These are phyloP conservation scores for Halotydeus destructor DNA, from an alignment of 1,140 invertebrate genomes.

Conservation along the genomic window DNA sequence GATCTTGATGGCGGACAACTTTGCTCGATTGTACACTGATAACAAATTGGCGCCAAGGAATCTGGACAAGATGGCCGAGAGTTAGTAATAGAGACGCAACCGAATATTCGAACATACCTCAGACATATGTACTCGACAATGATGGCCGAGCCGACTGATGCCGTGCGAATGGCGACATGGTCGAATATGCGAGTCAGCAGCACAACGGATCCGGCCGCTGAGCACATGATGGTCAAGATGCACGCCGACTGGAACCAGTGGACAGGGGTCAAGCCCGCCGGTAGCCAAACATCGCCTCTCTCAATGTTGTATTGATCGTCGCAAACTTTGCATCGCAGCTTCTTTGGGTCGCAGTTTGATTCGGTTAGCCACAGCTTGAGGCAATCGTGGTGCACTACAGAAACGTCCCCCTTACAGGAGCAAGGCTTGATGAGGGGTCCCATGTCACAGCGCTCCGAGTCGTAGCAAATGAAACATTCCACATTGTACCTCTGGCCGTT, in stretches of 20 bases:
- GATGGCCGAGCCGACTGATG: conserved; percentile 52
- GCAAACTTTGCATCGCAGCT: conserved; percentile 54
- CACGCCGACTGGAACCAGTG: conserved; percentile 53
- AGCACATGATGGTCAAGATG: conserved; percentile 43
- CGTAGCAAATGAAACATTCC: conserved; percentile 88
- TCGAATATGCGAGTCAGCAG: conserved; percentile 53
- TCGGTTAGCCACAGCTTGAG: conserved; percentile 64
- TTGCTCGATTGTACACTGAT: conserved; percentile 61
- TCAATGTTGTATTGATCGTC: conserved; percentile 43
- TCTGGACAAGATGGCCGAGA: conserved; percentile 24
- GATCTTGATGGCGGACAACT: conserved; percentile 66
- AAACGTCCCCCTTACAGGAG: conserved; percentile 67
- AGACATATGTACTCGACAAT: conserved; percentile 61
- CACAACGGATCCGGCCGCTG: conserved; percentile 52
- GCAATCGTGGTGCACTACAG: conserved; percentile 74
- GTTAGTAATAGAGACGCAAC: conserved; percentile 6
- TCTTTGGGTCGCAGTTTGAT: conserved; percentile 40
- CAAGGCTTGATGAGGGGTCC: conserved; percentile 69
- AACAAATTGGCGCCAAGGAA: conserved; percentile 64
- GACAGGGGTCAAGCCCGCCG: conserved; percentile 36
- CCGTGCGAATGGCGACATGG: conserved; percentile 48
- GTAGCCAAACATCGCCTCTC: conserved; percentile 36
- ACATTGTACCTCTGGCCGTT: background rate
- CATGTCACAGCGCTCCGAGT: conserved; percentile 46
- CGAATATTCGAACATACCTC: conserved; percentile 32